Evolutionary conservation across 2,113 vertebrate genomes (phyloP).

Genomic region (Sinocyclocheilus maitianheensis): DNA sequence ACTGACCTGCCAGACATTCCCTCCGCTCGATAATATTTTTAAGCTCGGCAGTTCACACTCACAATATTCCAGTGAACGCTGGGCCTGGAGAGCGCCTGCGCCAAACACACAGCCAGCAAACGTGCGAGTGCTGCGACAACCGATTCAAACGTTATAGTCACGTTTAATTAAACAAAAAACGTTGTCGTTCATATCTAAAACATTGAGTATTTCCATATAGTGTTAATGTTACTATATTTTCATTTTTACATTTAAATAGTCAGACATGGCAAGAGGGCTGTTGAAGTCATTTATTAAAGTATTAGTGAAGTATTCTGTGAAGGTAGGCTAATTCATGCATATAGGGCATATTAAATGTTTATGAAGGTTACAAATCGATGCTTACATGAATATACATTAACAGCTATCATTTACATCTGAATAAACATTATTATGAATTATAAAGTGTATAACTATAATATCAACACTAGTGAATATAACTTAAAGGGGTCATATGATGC

Average conservation of each 20-base stretch:
- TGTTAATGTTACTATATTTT: neutral
- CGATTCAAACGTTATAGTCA: neutral
- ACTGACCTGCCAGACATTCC: slow-evolving; percentile 96
- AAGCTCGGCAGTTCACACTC: slow-evolving; percentile 77
- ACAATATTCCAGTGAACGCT: no score
- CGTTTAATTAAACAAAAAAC: neutral
- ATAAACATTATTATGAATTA: neutral
- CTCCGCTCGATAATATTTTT: slow-evolving; percentile 73
- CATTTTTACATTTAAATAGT: neutral
- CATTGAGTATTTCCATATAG: neutral
- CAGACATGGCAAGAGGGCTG: neutral
- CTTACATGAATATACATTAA: neutral
- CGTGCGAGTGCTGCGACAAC: no score
- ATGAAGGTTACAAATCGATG: neutral
- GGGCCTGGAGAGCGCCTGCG: no score
- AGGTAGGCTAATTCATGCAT: no score
- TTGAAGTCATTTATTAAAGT: neutral
- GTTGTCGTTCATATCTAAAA: neutral
- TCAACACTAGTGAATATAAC: neutral
- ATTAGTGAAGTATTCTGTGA: neutral
- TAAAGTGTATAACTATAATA: neutral
- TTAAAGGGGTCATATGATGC: neutral
- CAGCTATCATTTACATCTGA: neutral
- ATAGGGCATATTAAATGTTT: neutral
- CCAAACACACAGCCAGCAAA: no score